Evolutionary conservation across 2,888 invertebrate genomes (phyloP), one percentile per base, ranked within the genome.

Genomic region (Acleris cristana): DNA sequence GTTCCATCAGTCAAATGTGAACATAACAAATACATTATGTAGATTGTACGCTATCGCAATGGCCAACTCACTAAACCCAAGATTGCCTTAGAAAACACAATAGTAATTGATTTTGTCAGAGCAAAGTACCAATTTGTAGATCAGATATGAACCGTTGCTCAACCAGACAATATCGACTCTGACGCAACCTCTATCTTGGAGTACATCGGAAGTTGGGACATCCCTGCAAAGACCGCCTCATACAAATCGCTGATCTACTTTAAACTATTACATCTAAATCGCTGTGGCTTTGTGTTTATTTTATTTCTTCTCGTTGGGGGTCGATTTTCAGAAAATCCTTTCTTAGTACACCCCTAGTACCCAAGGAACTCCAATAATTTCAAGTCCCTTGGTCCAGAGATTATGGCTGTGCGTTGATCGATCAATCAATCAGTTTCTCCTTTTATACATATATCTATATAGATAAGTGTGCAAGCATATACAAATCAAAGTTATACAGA

Each of bases 121-220:
- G 19, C 55, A 12, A 60, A 65, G 55, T 26, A 61, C 51, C 56
- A 66, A 66, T 53, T 62, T 57, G 66, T 66, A 52, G 26, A 26
- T 52, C 52, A 34, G 66, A 65, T 65, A 65, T 52, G 58, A 55
- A 65, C 55, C 66, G 19, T 62, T 62, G 66, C 66, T n/a, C 55
- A 57, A 66, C 62, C 34, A 18, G 18, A 58, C 66, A 66, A 65
- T 61, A 45, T 61, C 61, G 66, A 57, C 40, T 23, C 52, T 66
- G 61, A 66, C 66, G 66, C 61, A 66, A 66, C 30, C 60, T 56
- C 60, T 60, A 66, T 66, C 66, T 65, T 6, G 54, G 51, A 56
- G 48, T 60, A 23, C 57, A 57, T 66, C 61, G 53, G 64, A 51
- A 49, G 48, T 59, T 54, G 57, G 56, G 61, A 49, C 49, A 55